Base-by-base conservation (phyloP, 2,113 vertebrate genomes). In the Pongo pygmaeus region DNA sequence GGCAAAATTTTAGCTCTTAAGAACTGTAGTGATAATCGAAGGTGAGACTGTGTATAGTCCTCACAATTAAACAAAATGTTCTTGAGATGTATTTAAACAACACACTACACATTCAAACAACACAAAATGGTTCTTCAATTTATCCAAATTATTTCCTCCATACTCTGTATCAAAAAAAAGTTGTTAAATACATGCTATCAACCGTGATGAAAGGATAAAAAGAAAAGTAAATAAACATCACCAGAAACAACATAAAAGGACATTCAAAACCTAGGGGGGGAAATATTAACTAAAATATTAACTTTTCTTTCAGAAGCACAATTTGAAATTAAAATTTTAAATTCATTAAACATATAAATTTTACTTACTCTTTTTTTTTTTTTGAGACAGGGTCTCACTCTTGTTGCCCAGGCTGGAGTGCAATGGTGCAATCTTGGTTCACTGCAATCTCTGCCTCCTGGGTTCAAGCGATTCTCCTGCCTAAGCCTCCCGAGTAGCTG, bases 311-410 rank as follows among this genome's bases (percentile, higher is more conserved):
- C 46, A 77, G 57, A 67, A 83, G 1, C 22, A 93, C 61, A 92
- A 97, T 95, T 87, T 92, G 16, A 97, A 93, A 55, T 23, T 35
- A 91, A 93, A 78, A 74, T 80, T 86, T 77, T 92, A 87, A 94
- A 81, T 74, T 93, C 64, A 84, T 46, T 94, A 74, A 95, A 96
- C 67, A 93, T 77, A 89, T 59, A 97, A 32, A 96, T 89, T 97
- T 67, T 90, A 99, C 99, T 99, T 98, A 99, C 99, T 99, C 18
- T 55, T 55, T 55, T 55, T 55, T 52, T 52, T 55, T 64, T 12
- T 30, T 14, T 14, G 61, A 64, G 27, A 30, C 61, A 64, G 61
- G 27, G 61, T 64, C 13, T 64, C 11, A 30, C 61, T 64, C 61
- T 14, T 32, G 61, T 64, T 64, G 61, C 61, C 61, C 27, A 64